Percentiles rank a stretch among this genome's conserved stretches.
Conservation (phyloP, 2,113 vertebrate species). For the Myotis yumanensis region DNA sequence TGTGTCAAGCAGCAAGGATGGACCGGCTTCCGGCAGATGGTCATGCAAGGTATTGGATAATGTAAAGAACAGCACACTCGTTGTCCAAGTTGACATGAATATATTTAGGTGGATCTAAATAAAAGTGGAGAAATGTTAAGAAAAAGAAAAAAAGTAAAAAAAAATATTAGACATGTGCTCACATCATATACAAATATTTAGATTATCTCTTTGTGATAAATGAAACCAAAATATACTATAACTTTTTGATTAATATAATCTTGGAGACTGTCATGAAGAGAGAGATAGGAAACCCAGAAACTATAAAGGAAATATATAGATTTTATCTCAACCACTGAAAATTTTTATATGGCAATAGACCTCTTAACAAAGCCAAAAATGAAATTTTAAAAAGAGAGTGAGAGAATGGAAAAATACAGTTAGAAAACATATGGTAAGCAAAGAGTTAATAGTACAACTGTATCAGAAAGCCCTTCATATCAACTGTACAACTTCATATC, state of each 20-base stretch:
- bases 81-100: slow-evolving; percentile 56
- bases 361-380: not conserved
- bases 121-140: too few relatives aligned
- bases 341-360: not conserved
- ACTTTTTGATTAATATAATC: not conserved
- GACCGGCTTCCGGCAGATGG: too few relatives aligned
- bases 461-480: too few relatives aligned
- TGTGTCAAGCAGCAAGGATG: too few relatives aligned
- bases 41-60: not conserved
- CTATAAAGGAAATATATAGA: not conserved
- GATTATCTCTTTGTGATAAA: not conserved
- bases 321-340: not conserved
- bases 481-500: too few relatives aligned
- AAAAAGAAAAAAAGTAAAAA: too few relatives aligned
- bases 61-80: slow-evolving; percentile 62
- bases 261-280: not conserved
- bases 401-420: not conserved
- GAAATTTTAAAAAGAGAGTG: not conserved
- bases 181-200: not conserved
- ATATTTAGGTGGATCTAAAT: slow-evolving; percentile 10
- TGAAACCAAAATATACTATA: not conserved
- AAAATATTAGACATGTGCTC: not conserved
- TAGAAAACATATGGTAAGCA: not conserved
- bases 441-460: not conserved
- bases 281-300: not conserved